Conservation (phyloP, 1,140 invertebrate genomes). For the Charaxes varanes region DNA sequence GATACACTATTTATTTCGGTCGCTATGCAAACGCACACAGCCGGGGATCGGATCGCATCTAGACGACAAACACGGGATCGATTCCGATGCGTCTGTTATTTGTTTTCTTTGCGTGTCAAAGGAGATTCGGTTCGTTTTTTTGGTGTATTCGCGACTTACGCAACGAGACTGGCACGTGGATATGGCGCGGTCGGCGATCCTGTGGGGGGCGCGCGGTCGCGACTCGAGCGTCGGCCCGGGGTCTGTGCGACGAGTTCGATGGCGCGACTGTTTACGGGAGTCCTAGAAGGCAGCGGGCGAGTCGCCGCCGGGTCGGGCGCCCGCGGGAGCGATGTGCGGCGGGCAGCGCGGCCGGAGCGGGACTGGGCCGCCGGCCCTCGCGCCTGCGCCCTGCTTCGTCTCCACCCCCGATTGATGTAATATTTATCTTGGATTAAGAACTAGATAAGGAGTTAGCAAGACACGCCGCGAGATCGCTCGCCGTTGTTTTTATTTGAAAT, state of each 20-base stretch:
- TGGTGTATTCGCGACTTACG: slow-evolving; percentile 51
- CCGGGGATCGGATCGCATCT: neutral
- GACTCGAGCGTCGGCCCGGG: slow-evolving; percentile 13
- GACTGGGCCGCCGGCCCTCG: slow-evolving; percentile 47
- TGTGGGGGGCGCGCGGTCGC: slow-evolving; percentile 11
- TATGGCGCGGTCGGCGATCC: slow-evolving; percentile 18
- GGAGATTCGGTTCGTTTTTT: slow-evolving; percentile 54
- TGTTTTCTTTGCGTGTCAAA: slow-evolving; percentile 56
- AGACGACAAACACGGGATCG: slow-evolving; percentile 48
- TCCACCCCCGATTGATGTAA: slow-evolving; percentile 62
- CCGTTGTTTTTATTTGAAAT: slow-evolving; percentile 8
- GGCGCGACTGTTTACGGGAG: slow-evolving; percentile 23
- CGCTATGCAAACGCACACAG: slow-evolving; percentile 25
- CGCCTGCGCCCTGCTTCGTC: slow-evolving; percentile 41
- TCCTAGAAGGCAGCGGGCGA: slow-evolving; percentile 42
- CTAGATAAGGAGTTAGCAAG: slow-evolving; percentile 57
- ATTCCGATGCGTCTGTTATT: slow-evolving; percentile 40
- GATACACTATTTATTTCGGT: slow-evolving; percentile 33
- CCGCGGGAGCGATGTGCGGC: slow-evolving; percentile 52
- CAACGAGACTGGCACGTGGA: slow-evolving; percentile 51
- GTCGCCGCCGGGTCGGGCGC: slow-evolving; percentile 54
- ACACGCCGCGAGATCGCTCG: slow-evolving; percentile 26
- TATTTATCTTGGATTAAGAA: slow-evolving; percentile 73
- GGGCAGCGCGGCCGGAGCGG: slow-evolving; percentile 57
- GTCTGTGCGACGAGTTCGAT: slow-evolving; percentile 12